phyloP scores from a whole-genome alignment of 2,888 invertebrate species.

The Steinernema carpocapsae region DNA sequence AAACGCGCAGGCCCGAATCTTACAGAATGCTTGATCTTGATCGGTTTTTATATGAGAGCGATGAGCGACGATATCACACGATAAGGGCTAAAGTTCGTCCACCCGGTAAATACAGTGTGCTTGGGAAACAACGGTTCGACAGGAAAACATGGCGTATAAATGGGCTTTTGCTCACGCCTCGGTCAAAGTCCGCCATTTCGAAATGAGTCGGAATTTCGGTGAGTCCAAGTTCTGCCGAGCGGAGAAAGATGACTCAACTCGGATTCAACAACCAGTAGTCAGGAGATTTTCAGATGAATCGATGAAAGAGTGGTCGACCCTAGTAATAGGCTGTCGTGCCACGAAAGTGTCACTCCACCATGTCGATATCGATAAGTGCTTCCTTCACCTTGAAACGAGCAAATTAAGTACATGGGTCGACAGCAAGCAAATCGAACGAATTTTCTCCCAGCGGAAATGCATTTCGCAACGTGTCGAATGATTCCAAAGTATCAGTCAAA shows the following conservation, averaged over 20 bases:
- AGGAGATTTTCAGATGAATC: background rate
- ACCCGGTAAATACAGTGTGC: background rate
- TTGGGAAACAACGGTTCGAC: background rate
- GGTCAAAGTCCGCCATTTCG: background rate
- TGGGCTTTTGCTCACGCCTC: background rate
- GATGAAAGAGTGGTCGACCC: background rate
- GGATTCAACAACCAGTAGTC: background rate
- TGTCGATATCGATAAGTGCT: too few species aligned
- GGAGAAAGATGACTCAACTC: background rate
- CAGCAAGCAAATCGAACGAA: too few species aligned
- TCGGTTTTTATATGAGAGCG: background rate
- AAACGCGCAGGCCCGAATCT: background rate
- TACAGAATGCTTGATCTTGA: background rate
- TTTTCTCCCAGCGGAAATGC: too few species aligned
- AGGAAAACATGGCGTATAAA: slow-evolving; percentile 1
- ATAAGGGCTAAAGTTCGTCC: slow-evolving; percentile 14
- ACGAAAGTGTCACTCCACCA: background rate
- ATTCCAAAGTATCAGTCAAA: too few species aligned
- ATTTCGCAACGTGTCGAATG: too few species aligned
- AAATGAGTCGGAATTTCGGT: background rate
- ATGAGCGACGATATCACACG: background rate
- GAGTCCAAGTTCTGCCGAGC: background rate
- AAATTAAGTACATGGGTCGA: too few species aligned
- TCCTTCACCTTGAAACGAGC: too few species aligned
- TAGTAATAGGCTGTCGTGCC: background rate